Conservation (phyloP, 1,140 invertebrate species). For the Drosophila nebulosa region DNA sequence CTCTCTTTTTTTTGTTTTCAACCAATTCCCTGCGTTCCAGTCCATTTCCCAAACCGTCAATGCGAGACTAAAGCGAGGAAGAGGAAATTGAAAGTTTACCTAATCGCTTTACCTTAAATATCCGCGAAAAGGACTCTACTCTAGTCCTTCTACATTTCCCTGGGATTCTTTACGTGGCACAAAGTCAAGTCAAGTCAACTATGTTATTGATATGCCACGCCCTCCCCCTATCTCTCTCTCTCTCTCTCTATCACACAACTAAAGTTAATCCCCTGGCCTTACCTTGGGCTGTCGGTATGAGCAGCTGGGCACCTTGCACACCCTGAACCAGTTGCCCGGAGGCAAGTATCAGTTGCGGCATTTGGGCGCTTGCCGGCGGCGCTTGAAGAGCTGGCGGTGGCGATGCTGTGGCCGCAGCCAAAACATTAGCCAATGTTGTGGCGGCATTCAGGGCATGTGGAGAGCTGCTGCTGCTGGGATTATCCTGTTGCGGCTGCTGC, state of each 20-base stretch:
- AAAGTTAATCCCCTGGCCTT: constrained; percentile 53
- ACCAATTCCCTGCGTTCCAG: background rate
- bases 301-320: constrained; percentile 94
- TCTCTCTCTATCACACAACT: background rate
- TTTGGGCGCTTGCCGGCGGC: constrained; percentile 82
- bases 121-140: background rate
- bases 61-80: background rate
- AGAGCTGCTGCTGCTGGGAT: constrained; percentile 62
- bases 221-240: background rate
- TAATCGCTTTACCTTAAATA: constrained; percentile 66
- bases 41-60: background rate
- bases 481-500: constrained; percentile 62
- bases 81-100: constrained; percentile 66
- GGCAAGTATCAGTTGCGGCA: constrained; percentile 86
- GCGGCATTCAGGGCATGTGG: constrained; percentile 59
- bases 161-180: background rate
- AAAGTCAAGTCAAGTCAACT: constrained; percentile 68
- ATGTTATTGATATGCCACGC: constrained; percentile 63
- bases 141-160: background rate
- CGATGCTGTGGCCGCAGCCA: constrained; percentile 81
- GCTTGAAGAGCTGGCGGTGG: constrained; percentile 73
- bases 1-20: too few species aligned
- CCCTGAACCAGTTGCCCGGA: constrained; percentile 95
- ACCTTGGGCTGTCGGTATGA: constrained; percentile 97
- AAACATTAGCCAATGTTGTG: constrained; percentile 70